Evolutionary conservation across 2,888 invertebrate genomes (phyloP).

Genomic region (Stenurella melanura): DNA sequence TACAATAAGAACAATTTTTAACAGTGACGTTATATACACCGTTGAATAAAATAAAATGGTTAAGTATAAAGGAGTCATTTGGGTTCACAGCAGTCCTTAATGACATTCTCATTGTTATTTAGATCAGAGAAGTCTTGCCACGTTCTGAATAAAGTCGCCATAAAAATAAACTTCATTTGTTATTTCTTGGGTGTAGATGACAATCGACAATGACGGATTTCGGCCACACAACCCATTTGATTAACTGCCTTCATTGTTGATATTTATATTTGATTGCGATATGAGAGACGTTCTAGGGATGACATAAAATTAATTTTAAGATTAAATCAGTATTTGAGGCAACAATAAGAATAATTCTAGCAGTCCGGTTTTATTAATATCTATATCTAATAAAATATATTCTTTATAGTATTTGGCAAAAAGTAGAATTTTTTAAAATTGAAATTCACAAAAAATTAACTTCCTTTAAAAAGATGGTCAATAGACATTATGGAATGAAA

Average conservation of each 20-base stretch:
- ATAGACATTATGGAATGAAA: too few relatives aligned
- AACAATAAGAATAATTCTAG: not conserved
- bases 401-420: too few relatives aligned
- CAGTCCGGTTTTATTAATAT: too few relatives aligned
- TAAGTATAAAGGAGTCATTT: slow-evolving; percentile 53
- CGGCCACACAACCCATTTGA: slow-evolving; percentile 32
- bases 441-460: too few relatives aligned
- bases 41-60: slow-evolving; percentile 51
- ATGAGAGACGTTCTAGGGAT: not conserved
- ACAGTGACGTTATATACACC: slow-evolving; percentile 39
- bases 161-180: slow-evolving; percentile 57
- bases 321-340: not conserved
- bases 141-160: slow-evolving; percentile 54
- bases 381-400: too few relatives aligned
- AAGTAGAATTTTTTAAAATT: too few relatives aligned
- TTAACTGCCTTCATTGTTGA: slow-evolving; percentile 24
- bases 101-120: slow-evolving; percentile 60
- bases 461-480: too few relatives aligned
- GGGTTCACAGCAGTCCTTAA: slow-evolving; percentile 52
- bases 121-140: slow-evolving; percentile 52
- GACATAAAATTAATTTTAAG: not conserved
- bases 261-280: slow-evolving; percentile 10
- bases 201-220: slow-evolving; percentile 49
- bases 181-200: slow-evolving; percentile 55
- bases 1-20: slow-evolving; percentile 50